Evolutionary conservation across 2,797 vertebrate species (phyloP).

Genomic region (Pempheris klunzingeri): DNA sequence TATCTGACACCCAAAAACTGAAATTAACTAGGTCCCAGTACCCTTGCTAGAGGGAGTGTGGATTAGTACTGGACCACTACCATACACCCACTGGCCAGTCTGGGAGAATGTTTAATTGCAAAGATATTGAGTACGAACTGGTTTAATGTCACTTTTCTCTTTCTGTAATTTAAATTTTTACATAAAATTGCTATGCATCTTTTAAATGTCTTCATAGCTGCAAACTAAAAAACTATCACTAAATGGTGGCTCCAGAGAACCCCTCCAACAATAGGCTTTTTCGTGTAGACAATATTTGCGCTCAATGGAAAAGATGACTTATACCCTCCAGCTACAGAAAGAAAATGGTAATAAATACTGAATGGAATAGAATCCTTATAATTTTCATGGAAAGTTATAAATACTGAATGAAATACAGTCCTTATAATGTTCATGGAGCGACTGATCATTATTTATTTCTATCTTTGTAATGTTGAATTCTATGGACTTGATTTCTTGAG

Average conservation of each 20-base stretch:
- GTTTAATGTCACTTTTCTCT: neutral
- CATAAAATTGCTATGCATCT: neutral
- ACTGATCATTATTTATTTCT: neutral
- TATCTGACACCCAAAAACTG: slow-evolving; percentile 6
- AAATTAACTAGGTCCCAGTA: slow-evolving; percentile 17
- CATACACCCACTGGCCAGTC: neutral
- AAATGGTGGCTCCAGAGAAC: slow-evolving; percentile 3
- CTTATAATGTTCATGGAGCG: neutral
- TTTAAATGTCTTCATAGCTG: neutral
- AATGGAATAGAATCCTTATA: slow-evolving; percentile 23
- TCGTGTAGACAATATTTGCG: neutral
- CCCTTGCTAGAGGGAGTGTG: slow-evolving; percentile 8
- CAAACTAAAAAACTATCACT: neutral
- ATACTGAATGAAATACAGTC: too few species aligned
- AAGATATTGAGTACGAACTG: neutral
- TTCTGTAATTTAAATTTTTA: neutral
- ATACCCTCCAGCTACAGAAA: neutral
- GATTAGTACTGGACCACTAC: slow-evolving; percentile 29
- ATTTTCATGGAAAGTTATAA: slow-evolving; percentile 22
- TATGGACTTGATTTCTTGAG: neutral
- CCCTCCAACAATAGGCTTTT: slow-evolving; percentile 14
- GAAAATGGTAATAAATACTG: slow-evolving; percentile 26
- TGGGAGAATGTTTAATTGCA: slow-evolving; percentile 6
- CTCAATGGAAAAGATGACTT: slow-evolving; percentile 13
- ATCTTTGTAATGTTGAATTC: neutral